Base-by-base conservation (phyloP, 2,888 invertebrate genomes). In the Kryphioiulus occultus region DNA sequence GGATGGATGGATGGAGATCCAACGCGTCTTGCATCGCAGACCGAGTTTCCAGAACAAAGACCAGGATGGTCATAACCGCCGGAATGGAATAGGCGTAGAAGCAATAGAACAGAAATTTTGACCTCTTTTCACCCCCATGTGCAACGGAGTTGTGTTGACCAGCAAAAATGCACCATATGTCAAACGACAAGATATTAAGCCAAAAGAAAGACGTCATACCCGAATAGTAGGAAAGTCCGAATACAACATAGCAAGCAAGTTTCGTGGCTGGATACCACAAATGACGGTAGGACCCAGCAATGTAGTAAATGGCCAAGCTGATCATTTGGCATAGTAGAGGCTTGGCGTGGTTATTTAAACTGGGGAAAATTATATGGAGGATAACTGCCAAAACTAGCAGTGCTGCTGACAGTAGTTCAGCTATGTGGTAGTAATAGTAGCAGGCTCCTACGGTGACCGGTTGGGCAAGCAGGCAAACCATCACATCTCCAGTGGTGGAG, bases 321-420 rank as follows among this genome's bases (percentile, higher is more conserved):
- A 88, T 10, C 42, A 88, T 88, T 3, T 88, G 88, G 39, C 88
- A 88, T 1, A 88, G 30, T 30, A 88, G 42, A 12, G 86, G 88
- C 47, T 88, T 88, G 78, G 88, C 88, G n/a, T 86, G 88, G 47
- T 86, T 78, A 86, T 88, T 88, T 0, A 88, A 12, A 26, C 88
- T 88, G 10, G 88, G 88, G 32, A 88, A 22, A 2, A 88, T 2
- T 0, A 88, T 30, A 78, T 88, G 88, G 22, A 88, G 32, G 17
- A 88, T 32, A 68, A 88, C 32, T 17, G 88, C 82, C 19, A 88
- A 7, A 22, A 88, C 4, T 0, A 88, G 35, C n/a, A 85, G 68
- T 3, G 26, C n/a, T 17, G 86, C 85, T 17, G 86, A 86, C 15
- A 88, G 15, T n/a, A 44, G 0, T 44, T 85, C n/a, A 17, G 32